Evolutionary conservation across 2,797 vertebrate genomes (phyloP), one percentile per base, ranked within the genome.

Genomic region (Liasis olivaceus): DNA sequence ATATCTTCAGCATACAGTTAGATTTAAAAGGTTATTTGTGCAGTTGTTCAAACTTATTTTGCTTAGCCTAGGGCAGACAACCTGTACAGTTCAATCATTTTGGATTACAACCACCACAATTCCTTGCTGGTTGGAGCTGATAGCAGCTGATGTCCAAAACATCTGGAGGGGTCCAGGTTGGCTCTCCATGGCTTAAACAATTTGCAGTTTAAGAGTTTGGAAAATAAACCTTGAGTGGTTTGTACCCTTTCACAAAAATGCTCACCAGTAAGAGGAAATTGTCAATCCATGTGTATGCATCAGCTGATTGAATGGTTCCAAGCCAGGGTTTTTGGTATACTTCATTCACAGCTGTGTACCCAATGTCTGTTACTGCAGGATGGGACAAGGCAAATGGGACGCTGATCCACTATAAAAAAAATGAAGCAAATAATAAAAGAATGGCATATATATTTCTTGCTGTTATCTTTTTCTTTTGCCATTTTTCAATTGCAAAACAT

Each of bases 361-460:
- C 98, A 58, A 99, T 99, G 98, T 99, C 98, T 14, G 98, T 97
- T 95, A 99, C 99, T 26, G 99, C 99, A 85, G 98, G 98, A 95
- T 99, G 98, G 93, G 96, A 98, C 98, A 99, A 95, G 0, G 99
- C 99, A 91, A 99, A 99, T 8, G 99, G 99, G 36, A 99, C 98
- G 1, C 99, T 99, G 97, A 99, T 98, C 99, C 99, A 99, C 99
- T 99, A 97, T 51, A 96, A 97, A 4, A 93, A 97, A 88, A 96
- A 54, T 11, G 91, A 95, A 17, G 84, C 36, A 7, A 54, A 54
- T 1, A 64, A 0, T 69, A 77, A 91, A 92, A 66, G 36, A 91
- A 85, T 20, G 88, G 24, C 81, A 85, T 51, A 59, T 85, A 42
- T 1, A n/a, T 12, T 51, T 42, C 59, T 31, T 1, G 1, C 47